Evolutionary conservation across 2,888 invertebrate genomes (phyloP), one percentile per base, ranked within the genome.

Genomic region (Podabrus alpinus): DNA sequence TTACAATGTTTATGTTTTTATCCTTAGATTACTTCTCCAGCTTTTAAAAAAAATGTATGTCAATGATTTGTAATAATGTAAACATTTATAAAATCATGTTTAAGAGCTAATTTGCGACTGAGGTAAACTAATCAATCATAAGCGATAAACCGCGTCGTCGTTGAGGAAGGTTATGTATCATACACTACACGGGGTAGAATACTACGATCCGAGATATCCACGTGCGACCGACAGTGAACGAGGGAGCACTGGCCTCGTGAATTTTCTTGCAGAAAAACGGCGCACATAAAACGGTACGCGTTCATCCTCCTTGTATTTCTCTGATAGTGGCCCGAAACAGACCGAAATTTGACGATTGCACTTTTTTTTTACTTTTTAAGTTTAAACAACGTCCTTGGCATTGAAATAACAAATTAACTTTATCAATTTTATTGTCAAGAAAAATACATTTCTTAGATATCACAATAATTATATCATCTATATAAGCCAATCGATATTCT

Each of bases 241-340:
- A 80, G 80, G 77, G 81, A 82, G 81, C 81, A 81, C 82, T 81
- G 81, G 81, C 82, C 82, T 82, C 78, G 71, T 76, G 77, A 75
- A 78, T 80, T 77, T 78, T 78, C 73, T 79, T 72, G 79, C 80
- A 78, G 79, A 80, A 81, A 79, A 79, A 78, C 79, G 80, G 79
- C 81, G 78, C 78, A 77, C 79, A 79, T 77, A 79, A 79, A 78
- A 79, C 80, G 81, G 77, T 79, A 79, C 80, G 77, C 78, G 78
- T 77, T 75, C 68, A 74, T 73, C 75, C 72, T 78, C 68, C 15
- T 24, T 66, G 15, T 29, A 60, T 66, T 71, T 66, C 71, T 71
- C 59, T 78, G 75, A 78, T 78, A 76, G 76, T 69, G 70, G 61
- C 61, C 68, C 77, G 77, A 77, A 69, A 76, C 72, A 72, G 67